A percentile compares a stretch with the other conserved stretches of the same genome.
phyloP scores from a whole-genome alignment of 2,113 vertebrate genomes.

The Piaya cayana region DNA sequence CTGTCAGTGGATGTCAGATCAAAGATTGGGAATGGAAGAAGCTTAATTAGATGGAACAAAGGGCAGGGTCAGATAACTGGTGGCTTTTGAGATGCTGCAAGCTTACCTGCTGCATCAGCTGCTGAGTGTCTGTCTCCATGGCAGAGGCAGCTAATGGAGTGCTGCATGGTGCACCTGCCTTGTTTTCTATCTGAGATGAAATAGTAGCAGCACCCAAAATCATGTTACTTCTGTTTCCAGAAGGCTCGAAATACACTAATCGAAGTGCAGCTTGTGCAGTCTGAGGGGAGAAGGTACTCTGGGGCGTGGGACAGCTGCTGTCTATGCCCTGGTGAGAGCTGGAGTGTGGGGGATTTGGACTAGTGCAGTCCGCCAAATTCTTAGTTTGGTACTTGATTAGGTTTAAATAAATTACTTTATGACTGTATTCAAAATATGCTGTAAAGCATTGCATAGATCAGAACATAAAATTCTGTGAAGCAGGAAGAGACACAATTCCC shows the following conservation, averaged over 20 bases:
- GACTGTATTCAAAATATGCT: background rate
- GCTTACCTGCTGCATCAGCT: background rate
- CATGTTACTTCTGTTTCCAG: background rate
- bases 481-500: accelerated
- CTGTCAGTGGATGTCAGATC: background rate
- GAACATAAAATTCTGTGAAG: background rate
- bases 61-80: background rate
- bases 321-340: background rate
- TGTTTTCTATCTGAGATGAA: background rate
- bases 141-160: background rate
- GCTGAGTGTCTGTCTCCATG: background rate
- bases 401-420: background rate
- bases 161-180: accelerated
- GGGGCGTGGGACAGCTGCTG: background rate
- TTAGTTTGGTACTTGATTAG: background rate
- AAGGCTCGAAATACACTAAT: background rate
- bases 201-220: background rate
- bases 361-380: background rate
- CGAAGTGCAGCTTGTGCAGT: background rate
- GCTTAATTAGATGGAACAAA: background rate
- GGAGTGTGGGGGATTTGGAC: background rate
- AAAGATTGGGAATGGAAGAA: background rate
- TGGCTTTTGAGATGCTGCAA: background rate
- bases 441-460: background rate
- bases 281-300: background rate